Conservation (phyloP, 2,113 vertebrate genomes). For the Mobula hypostoma region DNA sequence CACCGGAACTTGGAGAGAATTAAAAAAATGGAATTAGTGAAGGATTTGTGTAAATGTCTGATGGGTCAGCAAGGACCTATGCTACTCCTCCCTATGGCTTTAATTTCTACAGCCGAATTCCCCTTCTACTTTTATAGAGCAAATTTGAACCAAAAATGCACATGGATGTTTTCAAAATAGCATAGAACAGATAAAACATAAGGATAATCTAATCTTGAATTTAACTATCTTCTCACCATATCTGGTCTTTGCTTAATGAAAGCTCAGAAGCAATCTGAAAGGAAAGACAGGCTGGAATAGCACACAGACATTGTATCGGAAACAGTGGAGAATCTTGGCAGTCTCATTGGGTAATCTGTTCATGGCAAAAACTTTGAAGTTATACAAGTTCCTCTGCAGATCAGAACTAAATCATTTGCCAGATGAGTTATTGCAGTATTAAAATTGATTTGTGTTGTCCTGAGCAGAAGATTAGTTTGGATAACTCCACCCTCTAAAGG, state of each 20-base stretch:
- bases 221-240: not conserved
- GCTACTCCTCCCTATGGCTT: too few relatives aligned
- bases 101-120: not conserved
- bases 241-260: not conserved
- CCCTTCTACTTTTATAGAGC: not conserved
- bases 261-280: not conserved
- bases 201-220: not conserved
- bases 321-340: not conserved
- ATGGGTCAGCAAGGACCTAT: too few relatives aligned
- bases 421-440: not conserved
- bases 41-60: too few relatives aligned
- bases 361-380: not conserved
- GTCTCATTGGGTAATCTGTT: constrained; percentile 1
- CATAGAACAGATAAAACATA: not conserved
- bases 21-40: too few relatives aligned
- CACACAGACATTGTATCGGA: not conserved
- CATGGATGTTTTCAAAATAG: not conserved
- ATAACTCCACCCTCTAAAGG: not conserved
- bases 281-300: not conserved
- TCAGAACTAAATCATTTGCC: constrained; percentile 4
- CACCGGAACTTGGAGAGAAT: too few relatives aligned
- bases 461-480: constrained; percentile 2
- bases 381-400: not conserved
- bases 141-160: not conserved
- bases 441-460: not conserved